Evolutionary conservation across 2,888 invertebrate species (phyloP), one percentile per base, ranked within the genome.

Genomic region (Polyommatus iphigenia): DNA sequence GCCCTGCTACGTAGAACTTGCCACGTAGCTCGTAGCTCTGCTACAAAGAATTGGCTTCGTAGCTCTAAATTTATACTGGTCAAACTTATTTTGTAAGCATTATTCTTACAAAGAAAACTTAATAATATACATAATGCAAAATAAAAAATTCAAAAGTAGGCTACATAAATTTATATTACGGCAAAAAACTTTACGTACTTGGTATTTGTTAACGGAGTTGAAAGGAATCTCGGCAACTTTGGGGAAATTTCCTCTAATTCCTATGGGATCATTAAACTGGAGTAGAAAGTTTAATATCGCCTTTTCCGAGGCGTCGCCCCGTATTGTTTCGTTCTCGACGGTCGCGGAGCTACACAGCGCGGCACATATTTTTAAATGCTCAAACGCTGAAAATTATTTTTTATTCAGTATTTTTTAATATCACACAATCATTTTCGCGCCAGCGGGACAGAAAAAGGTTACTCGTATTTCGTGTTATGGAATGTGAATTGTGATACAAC

Each of bases 311-410:
- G 99, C 99, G 89, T 99, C 99, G 79, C 99, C 99, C 2, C 81
- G 88, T 95, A 98, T 83, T 95, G 96, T 91, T 95, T 98, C 90
- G 95, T 96, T 93, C 96, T 97, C 82, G 96, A 99, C 97, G 88
- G 97, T 98, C 79, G 99, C 99, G 81, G 98, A 96, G 91, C 99
- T 99, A 94, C 99, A 99, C 81, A 99, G 95, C 77, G 98, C 97
- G 73, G 99, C 98, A 87, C 99, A 98, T 84, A 97, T 96, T 80
- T 98, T 97, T 81, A 99, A 94, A 77, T 97, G 97, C 90, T 90
- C 87, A 94, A 97, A 97, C 82, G 96, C 97, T 87, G 95, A 59
- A 85, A 85, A 67, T 41, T 36, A 20, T n/a, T 24, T 15, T 57
- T 18, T 18, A 32, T 67, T 67, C 67, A 67, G 67, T 67, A 59